Evolutionary conservation across 2,113 vertebrate species (phyloP), one percentile per base, ranked within the genome.

Genomic region (Calcarius ornatus): DNA sequence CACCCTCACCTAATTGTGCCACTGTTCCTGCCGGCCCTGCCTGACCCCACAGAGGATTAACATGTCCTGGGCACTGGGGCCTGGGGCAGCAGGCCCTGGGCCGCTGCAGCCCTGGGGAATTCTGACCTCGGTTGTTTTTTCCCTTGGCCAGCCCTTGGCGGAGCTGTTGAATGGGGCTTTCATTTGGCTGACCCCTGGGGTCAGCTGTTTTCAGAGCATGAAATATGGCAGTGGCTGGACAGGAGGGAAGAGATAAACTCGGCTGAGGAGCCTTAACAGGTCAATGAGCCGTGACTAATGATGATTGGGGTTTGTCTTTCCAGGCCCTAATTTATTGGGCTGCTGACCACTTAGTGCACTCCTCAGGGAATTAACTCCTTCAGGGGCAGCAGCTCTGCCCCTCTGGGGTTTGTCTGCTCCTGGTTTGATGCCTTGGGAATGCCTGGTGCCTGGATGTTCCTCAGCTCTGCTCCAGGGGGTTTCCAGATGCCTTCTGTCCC

Each of bases 101-200:
- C 31, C 16, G 42, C 31, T 15, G 5, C 63, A 24, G 63, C 21
- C 59, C 35, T 7, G 10, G 24, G 15, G 4, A 8, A 18, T 27
- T 25, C 97, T 98, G 99, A 98, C 98, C 98, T 77, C 95, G 53
- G 88, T 92, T 63, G 96, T 92, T 96, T 97, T 94, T 97, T 86
- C 95, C 96, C 91, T 56, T 60, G 96, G 92, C 9, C n/a, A 95
- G 98, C 83, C 97, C 97, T 91, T 20, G 65, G 78, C 94, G 94
- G 98, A 98, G 98, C 99, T 98, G 98, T 97, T 98, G 98, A 98
- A 99, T 96, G 93, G 96, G 97, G 94, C 98, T 98, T 98, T 99
- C 98, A 98, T 98, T 99, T 94, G 81, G 87, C 92, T 98, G 98
- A 98, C 99, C 98, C 98, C 96, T 1, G 75, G 97, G 98, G 98